A percentile compares a stretch with the other conserved stretches of the same genome.
Evolutionary conservation across 2,888 invertebrate genomes (phyloP).

Genomic region (Melangyna quadrimaculata): DNA sequence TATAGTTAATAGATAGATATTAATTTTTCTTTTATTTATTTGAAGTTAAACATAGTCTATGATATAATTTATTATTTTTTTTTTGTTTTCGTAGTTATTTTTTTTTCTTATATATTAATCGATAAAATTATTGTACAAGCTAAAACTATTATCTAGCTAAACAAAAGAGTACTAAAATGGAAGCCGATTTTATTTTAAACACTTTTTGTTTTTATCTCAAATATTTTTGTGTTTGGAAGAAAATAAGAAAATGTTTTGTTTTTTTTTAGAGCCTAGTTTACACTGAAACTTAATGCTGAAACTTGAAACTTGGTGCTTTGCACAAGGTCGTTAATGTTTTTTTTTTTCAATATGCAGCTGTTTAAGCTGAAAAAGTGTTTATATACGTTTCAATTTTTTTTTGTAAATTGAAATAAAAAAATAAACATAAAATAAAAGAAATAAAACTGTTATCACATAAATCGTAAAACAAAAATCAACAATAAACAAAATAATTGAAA

Average conservation of each 20-base stretch:
- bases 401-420: constrained; percentile 33
- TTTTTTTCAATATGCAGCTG: not conserved
- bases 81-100: constrained; percentile 32
- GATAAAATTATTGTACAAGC: constrained; percentile 45
- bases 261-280: constrained; percentile 27
- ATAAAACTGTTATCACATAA: constrained; percentile 68
- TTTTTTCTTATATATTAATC: constrained; percentile 16
- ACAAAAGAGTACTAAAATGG: constrained; percentile 70
- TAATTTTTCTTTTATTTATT: constrained; percentile 1
- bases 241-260: constrained; percentile 23
- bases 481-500: constrained; percentile 57
- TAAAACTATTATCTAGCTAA: constrained; percentile 55
- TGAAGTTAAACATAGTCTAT: constrained; percentile 55
- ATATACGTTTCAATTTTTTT: constrained; percentile 20
- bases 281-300: constrained; percentile 35
- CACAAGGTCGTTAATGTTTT: constrained; percentile 35
- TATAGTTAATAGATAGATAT: constrained; percentile 39
- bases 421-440: constrained; percentile 33
- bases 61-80: constrained; percentile 47
- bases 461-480: constrained; percentile 70
- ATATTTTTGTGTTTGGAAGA: constrained; percentile 29
- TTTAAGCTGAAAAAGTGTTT: constrained; percentile 21
- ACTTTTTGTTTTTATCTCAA: constrained; percentile 44
- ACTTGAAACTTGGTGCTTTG: constrained; percentile 52
- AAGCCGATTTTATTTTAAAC: constrained; percentile 69